These are phyloP conservation scores for Cepphus grylle DNA, from an alignment of 2,113 vertebrate species.

Conservation along the genomic window DNA sequence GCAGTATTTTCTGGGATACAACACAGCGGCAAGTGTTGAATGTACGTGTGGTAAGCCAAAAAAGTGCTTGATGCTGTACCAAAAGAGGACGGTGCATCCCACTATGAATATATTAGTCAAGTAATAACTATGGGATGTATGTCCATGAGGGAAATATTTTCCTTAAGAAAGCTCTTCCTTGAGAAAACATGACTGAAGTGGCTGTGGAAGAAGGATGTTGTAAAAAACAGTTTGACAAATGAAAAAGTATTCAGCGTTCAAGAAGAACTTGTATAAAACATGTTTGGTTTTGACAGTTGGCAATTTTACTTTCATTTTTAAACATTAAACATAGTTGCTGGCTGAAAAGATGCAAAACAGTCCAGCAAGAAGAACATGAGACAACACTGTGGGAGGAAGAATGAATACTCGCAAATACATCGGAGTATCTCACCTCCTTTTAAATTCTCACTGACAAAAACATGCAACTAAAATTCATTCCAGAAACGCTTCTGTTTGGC, in stretches of 20 bases:
- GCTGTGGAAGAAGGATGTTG: background rate
- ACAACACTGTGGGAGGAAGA: background rate
- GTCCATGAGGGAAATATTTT: background rate
- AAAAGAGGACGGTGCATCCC: background rate
- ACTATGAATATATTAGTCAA: background rate
- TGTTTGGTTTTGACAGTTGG: background rate
- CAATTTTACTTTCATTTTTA: background rate
- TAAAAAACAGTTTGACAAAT: background rate
- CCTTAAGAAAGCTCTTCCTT: background rate
- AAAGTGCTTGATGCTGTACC: background rate
- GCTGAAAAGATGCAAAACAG: background rate
- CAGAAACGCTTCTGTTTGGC: background rate
- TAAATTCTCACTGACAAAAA: background rate
- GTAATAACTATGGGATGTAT: background rate
- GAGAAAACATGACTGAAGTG: background rate
- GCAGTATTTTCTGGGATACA: background rate
- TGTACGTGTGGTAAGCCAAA: rapidly evolving
- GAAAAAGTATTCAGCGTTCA: background rate
- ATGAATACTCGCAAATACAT: background rate
- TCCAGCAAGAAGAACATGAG: background rate
- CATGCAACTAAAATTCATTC: background rate
- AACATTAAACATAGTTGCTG: background rate
- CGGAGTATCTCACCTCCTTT: background rate
- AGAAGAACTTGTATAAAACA: background rate
- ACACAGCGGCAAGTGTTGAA: background rate